Percentiles rank a stretch among this genome's conserved stretches.
Conservation (phyloP, 2,888 invertebrate genomes). For the Zygaena filipendulae region DNA sequence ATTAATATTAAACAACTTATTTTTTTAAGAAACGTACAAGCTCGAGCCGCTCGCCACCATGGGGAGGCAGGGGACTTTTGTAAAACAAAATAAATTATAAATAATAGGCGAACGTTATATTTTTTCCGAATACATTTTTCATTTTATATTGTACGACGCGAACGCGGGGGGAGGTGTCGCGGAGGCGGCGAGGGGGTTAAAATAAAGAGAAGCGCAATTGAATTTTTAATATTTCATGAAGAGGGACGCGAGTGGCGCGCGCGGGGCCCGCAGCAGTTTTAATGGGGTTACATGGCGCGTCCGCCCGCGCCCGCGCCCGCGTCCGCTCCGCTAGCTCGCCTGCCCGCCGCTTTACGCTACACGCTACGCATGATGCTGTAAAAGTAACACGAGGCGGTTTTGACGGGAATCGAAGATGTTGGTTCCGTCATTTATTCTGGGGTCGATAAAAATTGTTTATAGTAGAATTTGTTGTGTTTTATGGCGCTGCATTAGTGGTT, state of each 20-base stretch:
- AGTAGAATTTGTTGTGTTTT: no score
- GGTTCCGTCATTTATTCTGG: not conserved
- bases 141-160: constrained; percentile 63
- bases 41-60: no score
- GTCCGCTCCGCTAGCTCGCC: constrained; percentile 14
- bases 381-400: not conserved
- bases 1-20: no score
- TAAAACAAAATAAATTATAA: constrained; percentile 61
- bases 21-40: no score
- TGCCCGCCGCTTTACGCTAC: constrained; percentile 12
- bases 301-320: constrained; percentile 20
- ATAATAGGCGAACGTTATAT: constrained; percentile 64
- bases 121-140: constrained; percentile 65
- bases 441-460: not conserved
- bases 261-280: constrained; percentile 47
- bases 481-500: no score
- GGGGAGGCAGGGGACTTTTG: constrained; percentile 25
- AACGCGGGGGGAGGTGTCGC: constrained; percentile 44
- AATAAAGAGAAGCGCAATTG: constrained; percentile 70
- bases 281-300: constrained; percentile 53
- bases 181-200: constrained; percentile 55
- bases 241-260: constrained; percentile 41
- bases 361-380: not conserved
- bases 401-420: no score
- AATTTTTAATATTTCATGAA: constrained; percentile 70